phyloP scores from a whole-genome alignment of 2,888 invertebrate species.

The Blastobasis lacticolella region DNA sequence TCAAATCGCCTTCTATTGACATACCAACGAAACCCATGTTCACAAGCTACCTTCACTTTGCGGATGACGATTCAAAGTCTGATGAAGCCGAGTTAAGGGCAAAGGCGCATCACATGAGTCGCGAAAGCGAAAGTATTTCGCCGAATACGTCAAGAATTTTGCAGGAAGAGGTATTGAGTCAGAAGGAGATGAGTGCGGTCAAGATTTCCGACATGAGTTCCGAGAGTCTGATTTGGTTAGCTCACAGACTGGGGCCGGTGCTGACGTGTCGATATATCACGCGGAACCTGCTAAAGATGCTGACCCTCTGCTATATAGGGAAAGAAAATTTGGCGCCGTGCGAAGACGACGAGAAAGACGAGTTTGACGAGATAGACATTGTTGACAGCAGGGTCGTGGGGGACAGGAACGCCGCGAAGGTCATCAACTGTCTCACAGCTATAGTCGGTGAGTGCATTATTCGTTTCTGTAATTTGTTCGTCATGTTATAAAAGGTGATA shows the following conservation, averaged over 20 bases:
- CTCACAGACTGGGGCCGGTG: conserved; percentile 94
- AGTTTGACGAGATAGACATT: conserved; percentile 76
- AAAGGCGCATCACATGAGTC: conserved; percentile 25
- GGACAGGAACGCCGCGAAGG: conserved; percentile 87
- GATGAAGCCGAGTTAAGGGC: conserved; percentile 31
- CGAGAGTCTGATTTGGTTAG: conserved; percentile 92
- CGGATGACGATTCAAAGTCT: conserved; percentile 39
- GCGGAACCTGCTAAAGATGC: conserved; percentile 92
- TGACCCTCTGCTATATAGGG: conserved; percentile 94
- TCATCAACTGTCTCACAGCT: conserved; percentile 91
- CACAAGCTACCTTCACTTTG: conserved; percentile 65
- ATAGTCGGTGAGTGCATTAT: conserved; percentile 80
- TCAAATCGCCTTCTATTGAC: conserved; percentile 80
- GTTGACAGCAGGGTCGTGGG: conserved; percentile 80
- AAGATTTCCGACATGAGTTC: conserved; percentile 90
- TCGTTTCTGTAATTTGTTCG: neutral
- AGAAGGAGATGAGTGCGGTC: conserved; percentile 36
- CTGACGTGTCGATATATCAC: conserved; percentile 93
- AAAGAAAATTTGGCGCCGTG: conserved; percentile 80
- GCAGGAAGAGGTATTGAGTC: conserved; percentile 29
- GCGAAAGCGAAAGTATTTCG: conserved; percentile 27
- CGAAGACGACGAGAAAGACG: conserved; percentile 54
- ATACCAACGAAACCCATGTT: conserved; percentile 74
- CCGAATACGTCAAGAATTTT: conserved; percentile 24
- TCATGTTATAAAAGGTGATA: no score